These are phyloP conservation scores for Dryomyza anilis DNA, from an alignment of 2,888 invertebrate species.

Conservation along the genomic window DNA sequence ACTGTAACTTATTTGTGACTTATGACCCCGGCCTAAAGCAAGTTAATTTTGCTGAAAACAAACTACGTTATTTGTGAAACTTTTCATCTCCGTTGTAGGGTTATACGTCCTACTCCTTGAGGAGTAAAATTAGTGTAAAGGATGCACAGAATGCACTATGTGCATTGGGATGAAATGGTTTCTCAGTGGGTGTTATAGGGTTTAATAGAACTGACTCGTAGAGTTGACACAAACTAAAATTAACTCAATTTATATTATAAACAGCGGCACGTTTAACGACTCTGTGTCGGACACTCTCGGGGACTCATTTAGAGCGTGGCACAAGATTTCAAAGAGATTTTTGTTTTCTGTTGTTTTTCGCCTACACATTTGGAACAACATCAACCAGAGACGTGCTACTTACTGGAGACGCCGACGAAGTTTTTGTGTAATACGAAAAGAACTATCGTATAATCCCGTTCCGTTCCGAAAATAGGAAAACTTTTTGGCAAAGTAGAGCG, in stretches of 20 bases:
- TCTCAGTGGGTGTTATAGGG: neutral
- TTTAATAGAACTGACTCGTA: neutral
- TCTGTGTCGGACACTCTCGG: constrained; percentile 26
- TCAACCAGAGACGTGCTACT: neutral
- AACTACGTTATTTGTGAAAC: constrained; percentile 5
- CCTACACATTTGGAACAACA: neutral
- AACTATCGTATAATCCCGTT: constrained; percentile 36
- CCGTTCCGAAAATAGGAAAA: constrained; percentile 38
- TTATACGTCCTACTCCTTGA: neutral
- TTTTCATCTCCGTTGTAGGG: neutral
- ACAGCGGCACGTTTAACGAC: constrained; percentile 37
- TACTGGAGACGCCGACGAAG: neutral
- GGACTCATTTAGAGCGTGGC: constrained; percentile 9
- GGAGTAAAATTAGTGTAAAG: no score
- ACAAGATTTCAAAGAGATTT: neutral
- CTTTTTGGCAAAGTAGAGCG: constrained; percentile 23
- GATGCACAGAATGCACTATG: no score
- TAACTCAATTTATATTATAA: constrained; percentile 41
- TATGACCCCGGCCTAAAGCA: neutral
- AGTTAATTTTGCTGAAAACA: constrained; percentile 18
- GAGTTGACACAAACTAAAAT: constrained; percentile 30
- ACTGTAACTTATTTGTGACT: neutral
- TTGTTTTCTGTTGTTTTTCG: constrained; percentile 4
- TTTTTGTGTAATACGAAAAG: no score
- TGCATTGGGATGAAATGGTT: no score